Evolutionary conservation across 2,797 vertebrate species (phyloP), one percentile per base, ranked within the genome.

Genomic region (Acanthurus tractus): DNA sequence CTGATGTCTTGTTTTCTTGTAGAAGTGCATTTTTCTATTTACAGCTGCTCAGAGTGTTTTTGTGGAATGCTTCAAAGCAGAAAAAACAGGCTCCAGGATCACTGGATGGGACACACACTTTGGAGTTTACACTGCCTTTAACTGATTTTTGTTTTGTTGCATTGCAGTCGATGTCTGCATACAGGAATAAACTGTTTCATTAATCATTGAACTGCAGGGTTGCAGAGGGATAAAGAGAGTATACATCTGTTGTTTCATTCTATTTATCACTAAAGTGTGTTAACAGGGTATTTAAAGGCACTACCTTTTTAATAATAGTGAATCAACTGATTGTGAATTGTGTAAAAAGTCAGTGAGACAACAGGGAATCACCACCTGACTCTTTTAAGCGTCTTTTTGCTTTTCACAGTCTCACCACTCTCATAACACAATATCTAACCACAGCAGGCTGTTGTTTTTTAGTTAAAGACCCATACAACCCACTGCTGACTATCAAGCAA

Each of bases 21-120:
- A 29, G 40, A 44, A 36, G 23, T 59, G 38, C 20, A 61, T 69
- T 46, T 18, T 70, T 80, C 67, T 66, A 63, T 83, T 72, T 63
- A 36, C 71, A 77, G 68, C 61, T 58, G 63, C 64, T 81, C 63
- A 4, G 29, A 7, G 44, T 36, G 25, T 65, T 63, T 68, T 69
- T 57, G 59, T 70, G 23, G 25, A 29, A 4, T 9, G 38, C 63
- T 69, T 64, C 36, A 68, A 44, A 22, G 70, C 46, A 25, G 20
- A 6, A 5, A 7, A 29, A 17, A 64, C 0, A 40, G 25, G 23
- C 71, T 68, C 14, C 49, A 70, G 46, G 34, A 44, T 59, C 17
- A 59, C 46, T 40, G 34, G n/a, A 40, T 3, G 14, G 40, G 1
- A 29, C 52, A 48, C 42, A 56, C 45, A 7, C 22, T 53, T 14